Evolutionary conservation across 1,140 invertebrate genomes (phyloP).

Genomic region (Reticulitermes speratus): DNA sequence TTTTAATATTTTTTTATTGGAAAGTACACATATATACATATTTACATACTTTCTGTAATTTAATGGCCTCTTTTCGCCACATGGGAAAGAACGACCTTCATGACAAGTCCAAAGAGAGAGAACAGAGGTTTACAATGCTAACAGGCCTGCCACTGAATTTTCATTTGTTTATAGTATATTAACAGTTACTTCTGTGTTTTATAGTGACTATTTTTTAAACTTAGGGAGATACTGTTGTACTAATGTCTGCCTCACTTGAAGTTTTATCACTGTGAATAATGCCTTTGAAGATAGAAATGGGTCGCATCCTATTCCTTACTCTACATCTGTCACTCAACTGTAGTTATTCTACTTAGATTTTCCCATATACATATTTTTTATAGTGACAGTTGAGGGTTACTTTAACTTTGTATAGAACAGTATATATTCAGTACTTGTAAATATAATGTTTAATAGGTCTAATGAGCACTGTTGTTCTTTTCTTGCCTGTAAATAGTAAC

Average conservation of each 20-base stretch:
- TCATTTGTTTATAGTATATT: conserved; percentile 18
- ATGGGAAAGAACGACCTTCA: conserved; percentile 30
- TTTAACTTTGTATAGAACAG: background rate
- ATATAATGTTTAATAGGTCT: background rate
- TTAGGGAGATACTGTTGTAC: background rate
- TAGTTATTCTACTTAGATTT: background rate
- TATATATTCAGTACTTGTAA: background rate
- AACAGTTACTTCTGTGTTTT: background rate
- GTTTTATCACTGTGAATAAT: background rate
- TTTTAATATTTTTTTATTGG: background rate
- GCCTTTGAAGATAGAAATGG: background rate
- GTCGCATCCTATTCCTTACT: background rate
- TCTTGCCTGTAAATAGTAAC: background rate
- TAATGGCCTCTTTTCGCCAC: conserved; percentile 5
- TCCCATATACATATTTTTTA: background rate
- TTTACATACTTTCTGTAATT: background rate
- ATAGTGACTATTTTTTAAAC: background rate
- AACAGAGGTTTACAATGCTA: conserved; percentile 33
- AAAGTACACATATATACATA: background rate
- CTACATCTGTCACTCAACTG: background rate
- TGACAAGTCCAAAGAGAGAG: conserved; percentile 36
- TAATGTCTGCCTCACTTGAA: background rate
- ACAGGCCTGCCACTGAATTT: background rate
- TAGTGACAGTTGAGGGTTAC: background rate
- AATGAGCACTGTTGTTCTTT: background rate